A percentile compares a stretch with the other conserved stretches of the same genome.
Evolutionary conservation across 1,140 invertebrate genomes (phyloP).

Genomic region (Lutraria rhynchaena): DNA sequence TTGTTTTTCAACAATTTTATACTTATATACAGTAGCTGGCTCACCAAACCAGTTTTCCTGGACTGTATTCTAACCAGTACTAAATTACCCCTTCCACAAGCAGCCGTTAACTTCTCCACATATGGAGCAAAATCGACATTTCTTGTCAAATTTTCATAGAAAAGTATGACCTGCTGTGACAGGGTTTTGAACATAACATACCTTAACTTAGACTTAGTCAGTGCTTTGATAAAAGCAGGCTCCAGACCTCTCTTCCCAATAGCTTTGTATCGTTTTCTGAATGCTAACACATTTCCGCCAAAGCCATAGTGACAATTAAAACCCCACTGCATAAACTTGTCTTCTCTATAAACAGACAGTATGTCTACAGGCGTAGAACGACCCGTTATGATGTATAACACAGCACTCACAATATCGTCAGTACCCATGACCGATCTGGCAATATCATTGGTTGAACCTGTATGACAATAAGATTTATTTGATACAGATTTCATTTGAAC

Average conservation of each 20-base stretch:
- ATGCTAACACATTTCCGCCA: constrained; percentile 75
- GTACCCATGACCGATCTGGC: constrained; percentile 76
- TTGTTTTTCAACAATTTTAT: too few species aligned
- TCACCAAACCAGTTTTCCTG: too few species aligned
- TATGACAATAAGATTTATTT: too few species aligned
- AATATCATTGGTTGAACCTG: constrained; percentile 78
- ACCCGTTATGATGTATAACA: constrained; percentile 77
- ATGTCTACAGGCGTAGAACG: constrained; percentile 73
- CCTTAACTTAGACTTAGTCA: constrained; percentile 79
- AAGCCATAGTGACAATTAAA: constrained; percentile 81
- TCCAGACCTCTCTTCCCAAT: constrained; percentile 75
- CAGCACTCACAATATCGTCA: constrained; percentile 71
- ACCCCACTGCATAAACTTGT: constrained; percentile 74
- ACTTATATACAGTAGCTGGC: too few species aligned
- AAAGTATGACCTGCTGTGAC: not conserved
- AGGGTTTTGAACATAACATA: constrained; percentile 40
- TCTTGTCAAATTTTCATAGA: too few species aligned
- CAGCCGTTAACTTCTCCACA: too few species aligned
- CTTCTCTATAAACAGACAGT: constrained; percentile 72
- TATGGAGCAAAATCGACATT: too few species aligned
- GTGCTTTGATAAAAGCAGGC: constrained; percentile 76
- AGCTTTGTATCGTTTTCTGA: constrained; percentile 69
- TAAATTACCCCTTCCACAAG: too few species aligned
- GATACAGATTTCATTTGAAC: too few species aligned
- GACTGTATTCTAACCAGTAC: too few species aligned